phyloP scores from a whole-genome alignment of 2,797 vertebrate genomes.

The Pitangus sulphuratus region DNA sequence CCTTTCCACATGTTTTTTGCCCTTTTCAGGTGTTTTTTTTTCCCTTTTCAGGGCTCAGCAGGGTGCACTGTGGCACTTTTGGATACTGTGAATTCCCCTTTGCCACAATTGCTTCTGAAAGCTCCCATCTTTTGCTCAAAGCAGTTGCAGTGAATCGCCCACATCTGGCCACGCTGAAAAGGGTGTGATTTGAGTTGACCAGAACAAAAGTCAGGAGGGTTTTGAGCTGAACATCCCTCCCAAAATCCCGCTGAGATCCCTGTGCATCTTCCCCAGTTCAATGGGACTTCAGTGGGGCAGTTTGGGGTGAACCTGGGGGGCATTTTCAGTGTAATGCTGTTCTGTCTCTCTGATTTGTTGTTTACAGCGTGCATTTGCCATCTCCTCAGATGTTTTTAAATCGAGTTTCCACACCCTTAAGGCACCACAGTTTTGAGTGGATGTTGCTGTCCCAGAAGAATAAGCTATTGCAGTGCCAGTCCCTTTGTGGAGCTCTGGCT shows the following conservation, averaged over 20 bases:
- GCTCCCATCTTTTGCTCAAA: background rate
- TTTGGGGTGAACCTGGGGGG: background rate
- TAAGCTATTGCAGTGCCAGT: background rate
- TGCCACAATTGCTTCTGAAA: background rate
- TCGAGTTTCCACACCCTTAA: background rate
- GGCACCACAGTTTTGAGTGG: background rate
- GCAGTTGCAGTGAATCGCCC: background rate
- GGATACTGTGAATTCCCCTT: slow-evolving; percentile 64
- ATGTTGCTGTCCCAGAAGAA: background rate
- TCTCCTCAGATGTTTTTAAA: background rate
- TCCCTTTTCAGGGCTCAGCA: background rate
- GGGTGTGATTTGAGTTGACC: background rate
- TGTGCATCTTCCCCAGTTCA: background rate
- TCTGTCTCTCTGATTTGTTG: background rate
- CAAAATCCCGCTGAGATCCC: background rate
- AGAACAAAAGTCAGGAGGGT: background rate
- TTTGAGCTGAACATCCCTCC: background rate
- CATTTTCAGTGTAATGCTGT: fast-evolving
- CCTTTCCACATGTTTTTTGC: background rate
- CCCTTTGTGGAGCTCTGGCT: background rate
- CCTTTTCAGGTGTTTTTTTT: background rate
- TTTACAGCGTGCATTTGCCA: background rate
- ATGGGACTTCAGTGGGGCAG: background rate
- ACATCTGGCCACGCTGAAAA: background rate
- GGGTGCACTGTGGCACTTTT: background rate